Evolutionary conservation across 1,140 invertebrate genomes (phyloP).

Genomic region (Apis florea): DNA sequence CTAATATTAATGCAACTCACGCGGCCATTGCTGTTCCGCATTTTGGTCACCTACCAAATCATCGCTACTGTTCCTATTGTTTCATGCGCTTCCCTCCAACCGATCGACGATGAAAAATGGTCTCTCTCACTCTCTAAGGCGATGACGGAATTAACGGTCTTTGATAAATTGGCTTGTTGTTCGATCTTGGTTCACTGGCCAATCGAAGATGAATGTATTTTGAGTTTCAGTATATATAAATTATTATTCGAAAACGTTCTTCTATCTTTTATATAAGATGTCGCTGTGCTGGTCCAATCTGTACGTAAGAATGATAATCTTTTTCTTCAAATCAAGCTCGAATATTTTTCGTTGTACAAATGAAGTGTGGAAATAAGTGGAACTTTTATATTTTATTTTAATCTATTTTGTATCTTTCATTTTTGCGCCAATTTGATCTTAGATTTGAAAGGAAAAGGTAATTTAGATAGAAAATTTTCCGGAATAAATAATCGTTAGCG

Average conservation of each 20-base stretch:
- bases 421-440: too few relatives aligned
- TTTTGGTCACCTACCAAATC: conserved; percentile 6
- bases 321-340: too few relatives aligned
- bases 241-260: not conserved
- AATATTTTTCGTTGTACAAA: too few relatives aligned
- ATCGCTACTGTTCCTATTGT: conserved; percentile 8
- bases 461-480: not conserved
- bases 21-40: conserved; percentile 3
- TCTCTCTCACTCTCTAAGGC: conserved; percentile 7
- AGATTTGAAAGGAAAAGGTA: not conserved
- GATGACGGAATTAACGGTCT: not conserved
- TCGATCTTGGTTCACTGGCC: too few relatives aligned
- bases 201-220: conserved; percentile 11
- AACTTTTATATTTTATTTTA: too few relatives aligned
- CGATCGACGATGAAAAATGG: not conserved
- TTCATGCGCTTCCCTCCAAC: not conserved
- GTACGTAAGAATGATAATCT: not conserved
- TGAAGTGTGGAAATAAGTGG: too few relatives aligned
- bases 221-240: not conserved
- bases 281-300: too few relatives aligned
- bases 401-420: not conserved
- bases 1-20: conserved; percentile 35
- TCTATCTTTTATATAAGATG: too few relatives aligned
- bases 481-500: not conserved
- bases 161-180: not conserved